These are phyloP conservation scores for Galbula dea DNA, from an alignment of 2,113 vertebrate genomes.

Conservation along the genomic window DNA sequence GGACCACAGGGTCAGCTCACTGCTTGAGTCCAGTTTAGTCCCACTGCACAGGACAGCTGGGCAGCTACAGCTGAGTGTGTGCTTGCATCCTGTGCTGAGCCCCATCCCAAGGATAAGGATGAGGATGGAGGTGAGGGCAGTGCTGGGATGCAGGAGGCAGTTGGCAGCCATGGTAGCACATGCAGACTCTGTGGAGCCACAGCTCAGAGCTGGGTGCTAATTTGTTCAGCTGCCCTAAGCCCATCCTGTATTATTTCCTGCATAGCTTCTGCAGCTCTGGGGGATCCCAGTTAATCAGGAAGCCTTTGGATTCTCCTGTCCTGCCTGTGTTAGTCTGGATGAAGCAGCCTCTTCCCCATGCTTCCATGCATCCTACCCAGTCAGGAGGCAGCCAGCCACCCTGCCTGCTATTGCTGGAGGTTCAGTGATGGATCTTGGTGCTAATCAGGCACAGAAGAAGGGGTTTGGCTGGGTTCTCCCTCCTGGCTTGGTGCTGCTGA, in stretches of 20 bases:
- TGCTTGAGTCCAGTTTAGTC: background rate
- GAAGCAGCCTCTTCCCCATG: background rate
- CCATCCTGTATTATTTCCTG: background rate
- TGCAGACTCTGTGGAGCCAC: background rate
- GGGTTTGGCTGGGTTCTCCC: background rate
- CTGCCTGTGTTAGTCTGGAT: background rate
- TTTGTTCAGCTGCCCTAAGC: background rate
- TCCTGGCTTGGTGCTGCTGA: background rate
- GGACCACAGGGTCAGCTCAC: fast-evolving
- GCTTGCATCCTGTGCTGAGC: background rate
- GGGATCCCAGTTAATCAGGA: background rate
- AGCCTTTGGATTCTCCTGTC: background rate
- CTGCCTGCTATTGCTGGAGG: background rate
- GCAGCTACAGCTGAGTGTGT: fast-evolving
- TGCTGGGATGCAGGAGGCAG: fast-evolving
- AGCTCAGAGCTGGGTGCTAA: background rate
- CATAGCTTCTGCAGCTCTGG: background rate
- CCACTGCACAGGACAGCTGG: fast-evolving
- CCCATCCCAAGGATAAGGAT: background rate
- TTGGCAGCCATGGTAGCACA: fast-evolving
- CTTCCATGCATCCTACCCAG: background rate
- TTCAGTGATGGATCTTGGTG: fast-evolving
- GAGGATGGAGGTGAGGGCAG: background rate
- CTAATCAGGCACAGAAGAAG: background rate
- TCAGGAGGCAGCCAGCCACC: background rate